Conservation (phyloP, 1,140 invertebrate species). For the Battus philenor region DNA sequence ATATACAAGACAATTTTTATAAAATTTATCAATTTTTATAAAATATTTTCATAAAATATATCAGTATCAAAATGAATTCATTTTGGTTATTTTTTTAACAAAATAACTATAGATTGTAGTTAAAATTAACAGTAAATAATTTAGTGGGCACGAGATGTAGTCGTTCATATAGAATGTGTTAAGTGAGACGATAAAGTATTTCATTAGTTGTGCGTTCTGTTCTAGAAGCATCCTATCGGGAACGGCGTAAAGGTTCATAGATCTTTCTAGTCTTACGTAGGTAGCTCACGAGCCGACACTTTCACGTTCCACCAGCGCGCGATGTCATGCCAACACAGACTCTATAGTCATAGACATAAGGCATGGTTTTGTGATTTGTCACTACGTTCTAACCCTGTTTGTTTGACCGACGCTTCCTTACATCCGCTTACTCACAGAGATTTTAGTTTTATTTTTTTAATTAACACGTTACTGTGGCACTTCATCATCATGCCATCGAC, state of each 20-base stretch:
- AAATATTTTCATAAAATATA: too few species aligned
- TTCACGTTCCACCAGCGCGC: constrained; percentile 21
- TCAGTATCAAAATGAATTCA: too few species aligned
- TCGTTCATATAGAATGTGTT: too few species aligned
- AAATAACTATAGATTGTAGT: too few species aligned
- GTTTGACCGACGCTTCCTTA: constrained; percentile 32
- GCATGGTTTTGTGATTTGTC: constrained; percentile 60
- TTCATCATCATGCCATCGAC: constrained; percentile 23
- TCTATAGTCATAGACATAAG: constrained; percentile 37
- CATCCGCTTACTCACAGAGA: constrained; percentile 34
- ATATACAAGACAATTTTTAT: too few species aligned
- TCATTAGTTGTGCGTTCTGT: constrained; percentile 19
- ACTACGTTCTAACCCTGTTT: constrained; percentile 48
- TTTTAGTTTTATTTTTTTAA: constrained; percentile 15
- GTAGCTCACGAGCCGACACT: constrained; percentile 25
- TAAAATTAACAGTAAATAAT: too few species aligned
- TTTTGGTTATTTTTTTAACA: too few species aligned
- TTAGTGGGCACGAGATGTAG: too few species aligned
- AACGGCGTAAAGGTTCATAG: constrained; percentile 45
- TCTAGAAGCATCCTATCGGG: constrained; percentile 40
- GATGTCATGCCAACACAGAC: constrained; percentile 61
- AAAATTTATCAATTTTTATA: too few species aligned
- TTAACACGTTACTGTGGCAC: constrained; percentile 29
- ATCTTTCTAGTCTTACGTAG: constrained; percentile 39
- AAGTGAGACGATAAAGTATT: neutral